phyloP scores from a whole-genome alignment of 2,113 vertebrate genomes.

The Protomyctophum bolini region DNA sequence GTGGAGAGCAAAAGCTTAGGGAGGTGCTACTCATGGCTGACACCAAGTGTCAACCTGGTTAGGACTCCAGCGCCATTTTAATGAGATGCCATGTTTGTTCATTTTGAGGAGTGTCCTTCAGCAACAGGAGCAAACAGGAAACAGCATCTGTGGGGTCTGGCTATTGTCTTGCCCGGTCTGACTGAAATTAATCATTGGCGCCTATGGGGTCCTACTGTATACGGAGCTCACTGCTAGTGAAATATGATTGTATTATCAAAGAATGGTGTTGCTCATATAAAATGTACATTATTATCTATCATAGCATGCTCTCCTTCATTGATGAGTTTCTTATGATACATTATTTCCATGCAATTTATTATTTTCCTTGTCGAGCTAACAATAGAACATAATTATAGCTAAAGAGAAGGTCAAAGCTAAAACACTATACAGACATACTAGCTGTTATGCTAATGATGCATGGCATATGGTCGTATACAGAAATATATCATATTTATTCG shows the following conservation, averaged over 20 bases:
- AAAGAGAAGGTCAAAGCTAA: background rate
- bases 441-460: background rate
- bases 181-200: conserved; percentile 13
- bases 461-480: background rate
- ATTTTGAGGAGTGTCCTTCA: conserved; percentile 39
- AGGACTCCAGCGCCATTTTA: conserved; percentile 25
- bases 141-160: conserved; percentile 15
- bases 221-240: conserved; percentile 4
- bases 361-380: background rate
- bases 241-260: background rate
- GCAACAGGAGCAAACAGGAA: conserved; percentile 52
- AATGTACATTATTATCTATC: background rate
- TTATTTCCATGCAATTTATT: conserved; percentile 26
- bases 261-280: background rate
- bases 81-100: conserved; percentile 54
- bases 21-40: conserved; percentile 15
- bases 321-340: conserved; percentile 21
- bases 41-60: conserved; percentile 46
- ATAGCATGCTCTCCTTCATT: conserved; percentile 1
- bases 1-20: conserved; percentile 27
- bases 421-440: conserved; percentile 1
- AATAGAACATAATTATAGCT: background rate
- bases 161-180: conserved; percentile 20
- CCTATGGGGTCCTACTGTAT: background rate
- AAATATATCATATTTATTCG: background rate